Evolutionary conservation across 2,113 vertebrate species (phyloP), one percentile per base, ranked within the genome.

Genomic region (Scomber japonicus): DNA sequence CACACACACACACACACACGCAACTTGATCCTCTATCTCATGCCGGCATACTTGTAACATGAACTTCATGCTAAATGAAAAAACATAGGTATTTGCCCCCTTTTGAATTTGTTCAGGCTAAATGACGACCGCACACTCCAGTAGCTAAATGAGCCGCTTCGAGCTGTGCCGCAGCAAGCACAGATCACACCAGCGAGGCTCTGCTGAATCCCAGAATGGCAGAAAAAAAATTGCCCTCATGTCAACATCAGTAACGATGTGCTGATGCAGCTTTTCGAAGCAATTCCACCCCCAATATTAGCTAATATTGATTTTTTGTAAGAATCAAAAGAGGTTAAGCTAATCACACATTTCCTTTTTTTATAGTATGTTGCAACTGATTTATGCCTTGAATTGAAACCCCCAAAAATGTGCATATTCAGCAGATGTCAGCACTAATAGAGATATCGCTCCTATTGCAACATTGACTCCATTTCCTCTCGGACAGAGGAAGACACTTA

Each of bases 51-150:
- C 59, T 67, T 66, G 9, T n/a, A 80, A 77, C 62, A 31, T 12
- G 1, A 19, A 15, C 45, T 31, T 69, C 9, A 46, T 64, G 56
- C 53, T 62, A 19, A 71, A 64, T 68, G 53, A 64, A 66, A 35
- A 13, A 15, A 5, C 50, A 61, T 44, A 46, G 53, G 13, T 65
- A 66, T 81, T 77, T 70, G 63, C 21, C 74, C 71, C 19, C 9
- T 35, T 83, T 66, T 67, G 17, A 79, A 66, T 85, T 44, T 15
- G 44, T 75, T 75, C 21, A 80, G 56, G 56, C 81, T 75, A 84
- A 84, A 75, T 80, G 67, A 70, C 40, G 72, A 68, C 54, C 24
- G 67, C 69, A 75, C 70, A 40, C 67, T 68, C 14, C 66, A 27
- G 53, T n/a, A 62, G 62, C 61, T 77, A 57, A 70, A 66, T 69